phyloP scores from a whole-genome alignment of 2,113 vertebrate species.

The Salvelinus fontinalis region DNA sequence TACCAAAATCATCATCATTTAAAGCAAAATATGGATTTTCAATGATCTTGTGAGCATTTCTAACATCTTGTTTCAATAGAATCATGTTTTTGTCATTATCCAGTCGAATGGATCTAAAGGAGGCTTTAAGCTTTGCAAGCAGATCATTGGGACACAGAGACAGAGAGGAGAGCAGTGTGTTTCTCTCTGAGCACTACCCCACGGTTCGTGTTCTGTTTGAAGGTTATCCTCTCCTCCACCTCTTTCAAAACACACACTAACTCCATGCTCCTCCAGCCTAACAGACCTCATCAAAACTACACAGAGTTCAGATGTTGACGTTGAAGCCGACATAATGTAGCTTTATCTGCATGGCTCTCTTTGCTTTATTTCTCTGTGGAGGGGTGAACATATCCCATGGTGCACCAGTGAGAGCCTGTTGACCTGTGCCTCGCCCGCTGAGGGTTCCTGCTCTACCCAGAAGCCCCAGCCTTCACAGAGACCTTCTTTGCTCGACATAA shows the following conservation, averaged over 20 bases:
- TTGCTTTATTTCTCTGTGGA: not conserved
- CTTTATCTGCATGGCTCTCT: constrained; percentile 7
- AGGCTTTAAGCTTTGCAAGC: not conserved
- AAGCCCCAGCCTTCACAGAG: constrained; percentile 10
- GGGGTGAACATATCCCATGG: constrained; percentile 7
- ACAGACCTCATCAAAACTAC: not conserved
- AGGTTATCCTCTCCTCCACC: not conserved
- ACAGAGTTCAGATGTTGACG: constrained; percentile 5
- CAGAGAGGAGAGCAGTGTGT: not conserved
- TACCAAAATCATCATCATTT: not conserved
- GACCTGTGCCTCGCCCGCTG: not conserved
- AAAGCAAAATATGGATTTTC: not conserved
- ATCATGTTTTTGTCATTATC: no score
- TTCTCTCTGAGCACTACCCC: not conserved
- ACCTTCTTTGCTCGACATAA: constrained; percentile 19
- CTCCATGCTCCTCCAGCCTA: not conserved
- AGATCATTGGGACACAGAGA: not conserved
- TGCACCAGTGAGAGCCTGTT: constrained; percentile 20
- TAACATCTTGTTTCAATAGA: not conserved
- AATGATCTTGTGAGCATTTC: not conserved
- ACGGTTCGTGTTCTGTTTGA: constrained; percentile 1
- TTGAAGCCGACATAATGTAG: not conserved
- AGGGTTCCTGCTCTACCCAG: constrained; percentile 5
- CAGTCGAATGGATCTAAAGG: no score
- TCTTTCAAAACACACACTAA: not conserved